A percentile compares a stretch with the other conserved stretches of the same genome.
These are phyloP conservation scores for Piscicola geometra DNA, from an alignment of 2,888 invertebrate species.

Conservation along the genomic window DNA sequence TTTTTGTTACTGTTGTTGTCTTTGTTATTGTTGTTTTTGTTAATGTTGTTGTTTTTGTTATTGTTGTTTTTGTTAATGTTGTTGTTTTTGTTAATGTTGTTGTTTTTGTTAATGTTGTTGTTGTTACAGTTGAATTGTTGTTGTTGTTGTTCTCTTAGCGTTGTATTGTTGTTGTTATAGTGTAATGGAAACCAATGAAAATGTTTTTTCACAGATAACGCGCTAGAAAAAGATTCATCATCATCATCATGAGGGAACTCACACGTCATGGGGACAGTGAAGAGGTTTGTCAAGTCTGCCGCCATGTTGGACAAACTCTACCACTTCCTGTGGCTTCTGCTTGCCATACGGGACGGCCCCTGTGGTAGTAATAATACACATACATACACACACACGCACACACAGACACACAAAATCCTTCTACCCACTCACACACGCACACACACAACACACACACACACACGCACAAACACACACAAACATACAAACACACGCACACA, in stretches of 20 bases:
- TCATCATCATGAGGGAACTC: no score
- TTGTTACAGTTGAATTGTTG: no score
- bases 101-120: no score
- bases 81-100: no score
- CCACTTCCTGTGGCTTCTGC: constrained; percentile 18
- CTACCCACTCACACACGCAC: neutral
- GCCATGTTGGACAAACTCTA: constrained; percentile 26
- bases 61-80: no score
- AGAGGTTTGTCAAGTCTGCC: constrained; percentile 27
- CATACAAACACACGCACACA: neutral
- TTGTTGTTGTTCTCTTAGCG: no score
- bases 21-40: neutral
- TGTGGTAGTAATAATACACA: constrained; percentile 10
- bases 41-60: no score
- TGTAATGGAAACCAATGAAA: no score
- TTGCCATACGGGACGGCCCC: constrained; percentile 15
- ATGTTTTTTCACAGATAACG: no score
- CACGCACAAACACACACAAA: neutral
- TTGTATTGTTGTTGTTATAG: no score
- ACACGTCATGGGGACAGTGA: constrained; percentile 24
- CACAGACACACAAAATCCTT: no score
- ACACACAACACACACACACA: constrained; percentile 11
- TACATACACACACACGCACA: neutral
- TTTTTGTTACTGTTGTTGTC: neutral
- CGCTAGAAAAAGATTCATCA: no score